Conservation (phyloP, 2,888 invertebrate species). For the Agonopterix heracliana region DNA sequence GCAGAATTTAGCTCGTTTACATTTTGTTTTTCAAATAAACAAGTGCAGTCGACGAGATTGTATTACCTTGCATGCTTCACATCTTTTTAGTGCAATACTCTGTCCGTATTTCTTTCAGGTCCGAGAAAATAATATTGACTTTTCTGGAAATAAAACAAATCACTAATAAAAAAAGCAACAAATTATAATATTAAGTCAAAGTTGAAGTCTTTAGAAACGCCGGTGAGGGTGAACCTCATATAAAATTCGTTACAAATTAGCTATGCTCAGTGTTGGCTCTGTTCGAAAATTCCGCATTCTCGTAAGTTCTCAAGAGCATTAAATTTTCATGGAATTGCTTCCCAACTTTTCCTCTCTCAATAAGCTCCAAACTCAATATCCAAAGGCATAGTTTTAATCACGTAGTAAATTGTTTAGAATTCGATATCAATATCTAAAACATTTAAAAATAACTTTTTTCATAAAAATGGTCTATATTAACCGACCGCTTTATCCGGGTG, state of each 20-base stretch:
- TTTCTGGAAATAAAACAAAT: too few relatives aligned
- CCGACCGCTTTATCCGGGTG: slow-evolving; percentile 61
- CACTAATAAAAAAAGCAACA: too few relatives aligned
- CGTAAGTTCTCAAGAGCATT: slow-evolving; percentile 62
- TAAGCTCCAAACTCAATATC: slow-evolving; percentile 58
- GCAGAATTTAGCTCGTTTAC: too few relatives aligned
- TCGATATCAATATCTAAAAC: slow-evolving; percentile 24
- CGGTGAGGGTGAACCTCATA: slow-evolving; percentile 28
- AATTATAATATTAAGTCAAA: too few relatives aligned
- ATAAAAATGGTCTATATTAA: slow-evolving; percentile 23
- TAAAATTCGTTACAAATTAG: slow-evolving; percentile 65
- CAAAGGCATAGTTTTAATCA: slow-evolving; percentile 56
- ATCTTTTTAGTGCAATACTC: too few relatives aligned
- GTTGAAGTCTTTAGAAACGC: neutral
- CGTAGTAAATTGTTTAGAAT: slow-evolving; percentile 39
- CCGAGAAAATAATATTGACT: too few relatives aligned
- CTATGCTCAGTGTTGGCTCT: slow-evolving; percentile 62
- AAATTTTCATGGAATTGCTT: slow-evolving; percentile 72
- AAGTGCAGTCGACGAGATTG: too few relatives aligned
- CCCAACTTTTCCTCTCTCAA: slow-evolving; percentile 65
- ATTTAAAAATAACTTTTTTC: slow-evolving; percentile 1
- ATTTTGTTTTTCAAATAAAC: too few relatives aligned
- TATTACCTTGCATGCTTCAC: too few relatives aligned
- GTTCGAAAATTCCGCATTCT: slow-evolving; percentile 65
- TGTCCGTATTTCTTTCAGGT: too few relatives aligned